Evolutionary conservation across 2,113 vertebrate genomes (phyloP), one percentile per base, ranked within the genome.

Genomic region (Thoracochromis brauschi): DNA sequence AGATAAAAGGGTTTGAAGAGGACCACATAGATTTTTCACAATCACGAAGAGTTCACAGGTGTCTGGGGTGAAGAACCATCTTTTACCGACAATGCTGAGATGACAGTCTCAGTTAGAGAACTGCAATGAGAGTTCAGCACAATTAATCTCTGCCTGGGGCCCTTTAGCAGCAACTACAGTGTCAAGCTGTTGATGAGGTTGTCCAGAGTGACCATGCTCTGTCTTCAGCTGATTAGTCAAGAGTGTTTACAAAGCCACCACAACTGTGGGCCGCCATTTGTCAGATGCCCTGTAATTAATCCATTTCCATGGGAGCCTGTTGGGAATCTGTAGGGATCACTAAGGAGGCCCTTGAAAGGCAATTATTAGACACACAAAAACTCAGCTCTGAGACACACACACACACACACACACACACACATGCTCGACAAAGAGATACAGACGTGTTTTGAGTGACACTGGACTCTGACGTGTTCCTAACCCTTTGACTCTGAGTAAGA

Each of bases 191-290:
- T 86, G 88, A 95, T 95, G 87, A 91, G 87, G 90, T 92, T 81
- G 79, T 68, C 92, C 85, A 91, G 93, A 94, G 85, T 92, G 95
- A 95, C 94, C 92, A 71, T 73, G 45, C 83, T 80, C 85, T 78
- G 91, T 94, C 90, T 92, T 86, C 80, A 68, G 84, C 93, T 94
- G 95, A 96, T 95, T 96, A 95, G 90, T 91, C 90, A 49, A 65
- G 83, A 93, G 88, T 85, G 83, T 95, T 94, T 91, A 93, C 90
- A 93, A 93, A 95, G 86, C 91, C 19, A 24, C 58, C 35, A 24
- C 86, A 85, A 92, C 88, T 81, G 81, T 51, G 85, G 85, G 85
- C 90, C 78, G 85, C 84, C 85, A 89, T 93, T 94, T 93, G 93
- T 92, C 93, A 93, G 86, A 55, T 68, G 29, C 81, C 84, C 86